A percentile compares a stretch with the other conserved stretches of the same genome.
phyloP scores from a whole-genome alignment of 1,140 invertebrate genomes.

The Meloidogyne chitwoodi region DNA sequence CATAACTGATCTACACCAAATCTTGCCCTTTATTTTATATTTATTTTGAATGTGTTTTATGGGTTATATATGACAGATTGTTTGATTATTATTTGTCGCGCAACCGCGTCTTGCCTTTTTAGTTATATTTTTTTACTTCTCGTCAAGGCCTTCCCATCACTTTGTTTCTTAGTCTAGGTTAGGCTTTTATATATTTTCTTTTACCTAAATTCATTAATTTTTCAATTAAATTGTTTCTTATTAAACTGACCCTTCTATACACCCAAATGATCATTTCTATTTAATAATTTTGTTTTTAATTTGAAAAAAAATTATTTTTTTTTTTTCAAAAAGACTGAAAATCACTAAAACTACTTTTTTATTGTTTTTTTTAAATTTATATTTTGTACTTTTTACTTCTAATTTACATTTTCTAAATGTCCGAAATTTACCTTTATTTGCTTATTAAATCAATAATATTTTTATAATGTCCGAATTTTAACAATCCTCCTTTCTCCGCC shows the following conservation, averaged over 20 bases:
- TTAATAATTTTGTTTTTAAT: neutral
- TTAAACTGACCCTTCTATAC: neutral
- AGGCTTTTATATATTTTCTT: neutral
- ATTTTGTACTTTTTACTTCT: no score
- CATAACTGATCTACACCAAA: neutral
- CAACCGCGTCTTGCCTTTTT: neutral
- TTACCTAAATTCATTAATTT: neutral
- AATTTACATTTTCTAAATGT: neutral
- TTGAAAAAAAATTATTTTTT: neutral
- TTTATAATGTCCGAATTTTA: neutral
- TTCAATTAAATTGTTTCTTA: neutral
- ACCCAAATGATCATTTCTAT: neutral
- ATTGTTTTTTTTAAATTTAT: no score
- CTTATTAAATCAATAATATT: slow-evolving; percentile 14
- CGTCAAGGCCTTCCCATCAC: neutral
- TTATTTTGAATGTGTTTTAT: neutral
- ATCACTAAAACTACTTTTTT: no score
- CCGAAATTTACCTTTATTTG: slow-evolving; percentile 13
- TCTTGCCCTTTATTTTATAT: neutral
- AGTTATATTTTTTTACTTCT: neutral
- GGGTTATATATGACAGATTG: neutral
- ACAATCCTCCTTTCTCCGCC: neutral
- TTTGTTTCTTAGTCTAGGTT: neutral
- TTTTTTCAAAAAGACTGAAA: no score
- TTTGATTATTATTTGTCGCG: neutral